Evolutionary conservation across 2,113 vertebrate species (phyloP), one percentile per base, ranked within the genome.

Genomic region (Zosterops lateralis): DNA sequence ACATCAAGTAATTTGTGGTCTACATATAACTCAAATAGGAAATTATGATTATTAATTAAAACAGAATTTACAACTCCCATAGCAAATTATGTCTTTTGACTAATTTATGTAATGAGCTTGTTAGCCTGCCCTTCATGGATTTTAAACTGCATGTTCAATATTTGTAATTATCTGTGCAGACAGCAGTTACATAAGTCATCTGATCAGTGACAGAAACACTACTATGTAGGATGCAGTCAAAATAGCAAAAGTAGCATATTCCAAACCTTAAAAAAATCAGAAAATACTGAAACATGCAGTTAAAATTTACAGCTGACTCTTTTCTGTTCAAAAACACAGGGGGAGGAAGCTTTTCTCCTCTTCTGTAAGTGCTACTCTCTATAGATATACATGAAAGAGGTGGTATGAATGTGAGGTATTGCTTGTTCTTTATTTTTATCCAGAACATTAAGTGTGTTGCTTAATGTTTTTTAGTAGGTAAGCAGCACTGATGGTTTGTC

Each of bases 121-220:
- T 79, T 67, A 51, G 36, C 65, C 50, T 92, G 86, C 48, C 90
- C 86, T 95, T 94, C 83, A 88, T 86, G 92, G 87, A 93, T 93
- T 96, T 96, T 86, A 92, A 92, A 86, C 88, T 89, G 83, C 76
- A 88, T 95, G 88, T 86, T 95, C 95, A 93, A 93, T 96, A 96
- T 95, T 86, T 86, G 64, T 86, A 96, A 90, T 95, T 88, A 96
- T 95, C 57, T 86, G 56, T 74, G 76, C 64, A 83, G 86, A 78
- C 72, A 92, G 79, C 29, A 80, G 90, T 92, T 95, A 93, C n/a
- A 7, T 95, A 96, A 96, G 72, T 67, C 67, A 93, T 90, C 60
- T 77, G 64, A 86, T 80, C 64, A 60, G 90, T 36, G 74, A 70
- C 40, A 87, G 77, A 78, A 89, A 64, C 66, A 34, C 29, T 40